Evolutionary conservation across 2,113 vertebrate species (phyloP).

Genomic region (Telmatochromis sp.): DNA sequence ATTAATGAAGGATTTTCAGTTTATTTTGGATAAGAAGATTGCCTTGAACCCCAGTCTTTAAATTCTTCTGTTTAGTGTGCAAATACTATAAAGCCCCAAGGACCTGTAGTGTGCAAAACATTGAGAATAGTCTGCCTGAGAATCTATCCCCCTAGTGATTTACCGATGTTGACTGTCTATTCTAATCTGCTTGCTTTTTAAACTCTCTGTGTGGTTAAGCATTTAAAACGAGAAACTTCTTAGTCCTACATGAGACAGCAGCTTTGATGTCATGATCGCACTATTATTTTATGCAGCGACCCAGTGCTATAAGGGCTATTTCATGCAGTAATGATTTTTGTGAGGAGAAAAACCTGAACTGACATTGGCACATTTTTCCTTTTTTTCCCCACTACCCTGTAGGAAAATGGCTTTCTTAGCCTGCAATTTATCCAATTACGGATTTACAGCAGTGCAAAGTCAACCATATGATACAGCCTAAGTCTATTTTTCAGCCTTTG

Average conservation of each 20-base stretch:
- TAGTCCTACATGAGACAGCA: neutral
- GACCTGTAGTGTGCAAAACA: neutral
- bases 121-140: neutral
- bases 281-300: slow-evolving; percentile 24
- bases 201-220: neutral
- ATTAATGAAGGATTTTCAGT: neutral
- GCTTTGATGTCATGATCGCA: slow-evolving; percentile 21
- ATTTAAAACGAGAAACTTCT: slow-evolving; percentile 10
- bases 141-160: neutral
- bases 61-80: neutral
- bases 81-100: neutral
- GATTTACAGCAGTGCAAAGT: slow-evolving; percentile 62
- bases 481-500: slow-evolving; percentile 59
- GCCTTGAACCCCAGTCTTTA: neutral
- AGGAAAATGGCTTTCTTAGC: slow-evolving; percentile 51
- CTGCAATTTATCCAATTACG: slow-evolving; percentile 65
- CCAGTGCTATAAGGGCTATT: slow-evolving; percentile 17
- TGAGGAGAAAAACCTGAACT: slow-evolving; percentile 35
- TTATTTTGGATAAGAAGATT: neutral
- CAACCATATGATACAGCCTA: slow-evolving; percentile 55
- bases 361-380: slow-evolving; percentile 41
- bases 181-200: neutral
- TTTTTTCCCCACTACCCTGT: slow-evolving; percentile 5
- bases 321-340: slow-evolving; percentile 53
- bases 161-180: neutral